Evolutionary conservation across 2,113 vertebrate genomes (phyloP).

Genomic region (Osmerus eperlanus): DNA sequence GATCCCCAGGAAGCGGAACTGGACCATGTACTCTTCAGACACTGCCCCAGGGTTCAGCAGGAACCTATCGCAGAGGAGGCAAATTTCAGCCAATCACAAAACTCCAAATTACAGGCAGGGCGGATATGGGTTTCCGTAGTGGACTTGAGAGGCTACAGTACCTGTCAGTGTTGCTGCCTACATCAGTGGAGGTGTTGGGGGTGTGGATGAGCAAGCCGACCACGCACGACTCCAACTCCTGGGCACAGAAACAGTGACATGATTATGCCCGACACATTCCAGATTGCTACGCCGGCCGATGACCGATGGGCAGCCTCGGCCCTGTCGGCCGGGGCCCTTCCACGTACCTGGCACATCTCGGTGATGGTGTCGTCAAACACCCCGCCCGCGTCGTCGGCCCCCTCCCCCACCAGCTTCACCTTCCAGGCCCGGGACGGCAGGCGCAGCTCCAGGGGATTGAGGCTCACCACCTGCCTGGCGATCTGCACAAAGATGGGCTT

Average conservation of each 20-base stretch:
- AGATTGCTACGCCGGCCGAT: too few species aligned
- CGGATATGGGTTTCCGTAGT: neutral
- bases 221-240: slow-evolving; percentile 77
- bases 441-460: slow-evolving; percentile 76
- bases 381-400: slow-evolving; percentile 79
- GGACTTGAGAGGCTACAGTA: slow-evolving; percentile 24
- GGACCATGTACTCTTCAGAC: slow-evolving; percentile 73
- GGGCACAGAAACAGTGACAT: slow-evolving; percentile 8
- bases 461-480: slow-evolving; percentile 74
- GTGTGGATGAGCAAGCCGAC: slow-evolving; percentile 79
- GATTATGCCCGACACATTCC: too few species aligned
- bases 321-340: neutral
- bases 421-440: slow-evolving; percentile 80
- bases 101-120: neutral
- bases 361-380: slow-evolving; percentile 82
- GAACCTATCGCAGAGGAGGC: slow-evolving; percentile 60
- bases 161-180: slow-evolving; percentile 80
- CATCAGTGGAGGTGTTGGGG: slow-evolving; percentile 76
- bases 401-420: slow-evolving; percentile 78
- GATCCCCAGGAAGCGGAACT: slow-evolving; percentile 78
- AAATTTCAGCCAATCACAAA: neutral
- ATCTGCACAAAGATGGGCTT: slow-evolving; percentile 82
- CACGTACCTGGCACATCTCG: slow-evolving; percentile 77
- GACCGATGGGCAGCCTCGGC: neutral
- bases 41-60: slow-evolving; percentile 71